Base-by-base conservation (phyloP, 2,888 invertebrate genomes). In the Amblyjoppa fuscipennis region DNA sequence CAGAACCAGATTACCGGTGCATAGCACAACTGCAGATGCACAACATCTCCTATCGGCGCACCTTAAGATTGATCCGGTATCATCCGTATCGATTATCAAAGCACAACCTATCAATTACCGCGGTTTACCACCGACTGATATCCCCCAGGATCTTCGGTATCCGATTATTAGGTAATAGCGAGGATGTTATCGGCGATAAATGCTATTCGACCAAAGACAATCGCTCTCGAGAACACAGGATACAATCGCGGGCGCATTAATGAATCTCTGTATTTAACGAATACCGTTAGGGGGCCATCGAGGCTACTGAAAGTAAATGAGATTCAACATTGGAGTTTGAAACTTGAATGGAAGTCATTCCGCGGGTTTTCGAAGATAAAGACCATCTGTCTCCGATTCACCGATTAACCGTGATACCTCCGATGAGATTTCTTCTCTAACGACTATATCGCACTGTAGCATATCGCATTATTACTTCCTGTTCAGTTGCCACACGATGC, bases 31-130 rank as follows among this genome's bases (percentile, higher is more conserved):
- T 61, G 11, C 45, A 49, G 59, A 28, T 41, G 28, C 34, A 31
- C 45, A 41, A 51, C 38, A 49, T 59, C 66, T 6, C 49, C n/a
- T 13, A 13, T 0, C 28, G 9, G 16, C 51, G 28, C n/a, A 38
- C 64, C 34, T 76, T 25, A 20, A 49, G 38, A 61, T 31, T 75
- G 61, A 74, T 16, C 38, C 20, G 45, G 66, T 75, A 76, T 80
- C 45, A 82, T 66, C 76, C 79, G 51, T 75, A 81, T 76, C 66
- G 79, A 82, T 85, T 82, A 59, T 31, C 70, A 34, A 61, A 73
- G 73, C 59, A 38, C 68, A 45, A 64, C 82, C 78, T 75, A 82
- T 79, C 81, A 68, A 82, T 82, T 78, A 76, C 66, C 20, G 56
- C 11, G 75, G 41, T 76, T 73, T 53, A 73, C 38, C n/a, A n/a